A percentile compares a stretch with the other conserved stretches of the same genome.
Evolutionary conservation across 2,797 vertebrate species (phyloP).

Genomic region (Ctenosaura bakeri): DNA sequence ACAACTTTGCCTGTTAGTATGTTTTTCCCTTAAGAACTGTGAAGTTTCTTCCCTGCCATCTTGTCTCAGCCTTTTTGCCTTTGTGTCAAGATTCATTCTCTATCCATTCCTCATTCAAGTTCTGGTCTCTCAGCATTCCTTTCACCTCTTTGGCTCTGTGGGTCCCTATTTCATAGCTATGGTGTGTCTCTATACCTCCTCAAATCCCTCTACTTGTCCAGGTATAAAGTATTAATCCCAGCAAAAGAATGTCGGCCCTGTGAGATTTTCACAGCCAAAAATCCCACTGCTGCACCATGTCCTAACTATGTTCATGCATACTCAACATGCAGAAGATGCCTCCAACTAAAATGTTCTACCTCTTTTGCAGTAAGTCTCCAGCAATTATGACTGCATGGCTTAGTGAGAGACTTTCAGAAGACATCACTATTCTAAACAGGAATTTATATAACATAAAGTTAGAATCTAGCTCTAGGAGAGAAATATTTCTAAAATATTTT

Average conservation of each 20-base stretch:
- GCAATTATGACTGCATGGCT: background rate
- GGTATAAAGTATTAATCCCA: background rate
- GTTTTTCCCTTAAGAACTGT: background rate
- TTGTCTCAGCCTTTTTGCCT: background rate
- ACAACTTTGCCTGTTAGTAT: background rate
- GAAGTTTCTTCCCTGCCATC: background rate
- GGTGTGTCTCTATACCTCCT: background rate
- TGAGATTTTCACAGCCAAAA: background rate
- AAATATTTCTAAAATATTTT: conserved; percentile 22
- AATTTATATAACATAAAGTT: background rate
- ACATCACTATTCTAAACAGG: background rate
- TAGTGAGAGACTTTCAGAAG: background rate
- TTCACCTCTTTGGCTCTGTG: background rate
- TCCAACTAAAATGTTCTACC: background rate
- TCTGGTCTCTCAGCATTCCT: background rate
- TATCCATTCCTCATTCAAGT: background rate
- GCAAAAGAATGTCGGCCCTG: background rate
- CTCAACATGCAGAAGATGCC: background rate
- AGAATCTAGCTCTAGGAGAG: background rate
- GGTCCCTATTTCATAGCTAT: background rate
- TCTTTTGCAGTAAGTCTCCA: background rate
- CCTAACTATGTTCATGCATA: background rate
- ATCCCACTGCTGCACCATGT: background rate
- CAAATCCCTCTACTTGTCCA: background rate
- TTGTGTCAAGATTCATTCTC: background rate